Conservation (phyloP, 64 coral and sea anemone species). For the Exaiptasia diaphana region DNA sequence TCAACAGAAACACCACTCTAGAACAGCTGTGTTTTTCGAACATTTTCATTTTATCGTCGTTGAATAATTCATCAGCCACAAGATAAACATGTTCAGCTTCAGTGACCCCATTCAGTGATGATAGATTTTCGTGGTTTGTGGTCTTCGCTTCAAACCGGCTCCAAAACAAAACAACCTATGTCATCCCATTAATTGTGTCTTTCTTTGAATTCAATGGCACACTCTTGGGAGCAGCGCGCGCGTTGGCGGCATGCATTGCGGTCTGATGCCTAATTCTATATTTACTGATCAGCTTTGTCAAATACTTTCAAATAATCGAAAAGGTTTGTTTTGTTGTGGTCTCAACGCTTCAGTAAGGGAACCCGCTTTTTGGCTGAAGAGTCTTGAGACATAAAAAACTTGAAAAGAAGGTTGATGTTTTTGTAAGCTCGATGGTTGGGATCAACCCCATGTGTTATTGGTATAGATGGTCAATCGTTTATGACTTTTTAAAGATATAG, state of each 20-base stretch:
- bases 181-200: slow-evolving; percentile 65
- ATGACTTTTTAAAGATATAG: slow-evolving; percentile 6
- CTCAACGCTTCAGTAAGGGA: slow-evolving; percentile 20
- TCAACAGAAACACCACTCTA: slow-evolving; percentile 66
- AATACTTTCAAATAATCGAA: slow-evolving; percentile 89
- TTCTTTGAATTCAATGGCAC: slow-evolving; percentile 65
- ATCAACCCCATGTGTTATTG: too few relatives aligned
- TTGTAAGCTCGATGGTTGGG: background rate
- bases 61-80: slow-evolving; percentile 87
- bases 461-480: background rate
- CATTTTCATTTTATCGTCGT: slow-evolving; percentile 87
- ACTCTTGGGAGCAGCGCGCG: slow-evolving; percentile 35
- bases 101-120: slow-evolving; percentile 80
- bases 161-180: slow-evolving; percentile 70
- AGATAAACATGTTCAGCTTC: slow-evolving; percentile 78
- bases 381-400: background rate
- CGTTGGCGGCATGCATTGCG: slow-evolving; percentile 51
- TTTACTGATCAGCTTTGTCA: slow-evolving; percentile 72
- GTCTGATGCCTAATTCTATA: slow-evolving; percentile 71
- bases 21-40: slow-evolving; percentile 96
- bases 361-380: slow-evolving; percentile 33
- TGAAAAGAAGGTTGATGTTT: slow-evolving; percentile 10
- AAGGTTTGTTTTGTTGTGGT: slow-evolving; percentile 87
- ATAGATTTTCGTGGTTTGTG: slow-evolving; percentile 85
- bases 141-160: slow-evolving; percentile 56